Conservation (phyloP, 1,140 invertebrate species). For the Aphaenogaster floridana region DNA sequence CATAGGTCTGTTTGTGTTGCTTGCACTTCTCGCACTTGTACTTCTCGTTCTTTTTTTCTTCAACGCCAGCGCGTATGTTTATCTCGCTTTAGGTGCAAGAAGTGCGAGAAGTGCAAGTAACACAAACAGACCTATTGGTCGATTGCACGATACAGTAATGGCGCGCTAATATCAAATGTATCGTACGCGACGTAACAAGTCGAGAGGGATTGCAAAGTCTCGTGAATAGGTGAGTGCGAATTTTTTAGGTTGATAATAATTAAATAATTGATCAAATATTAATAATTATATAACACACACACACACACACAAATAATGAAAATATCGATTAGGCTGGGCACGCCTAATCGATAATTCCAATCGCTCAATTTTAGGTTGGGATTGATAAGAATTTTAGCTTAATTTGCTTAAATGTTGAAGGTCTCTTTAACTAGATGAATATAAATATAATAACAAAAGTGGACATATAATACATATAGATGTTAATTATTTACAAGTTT, state of each 20-base stretch:
- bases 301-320: background rate
- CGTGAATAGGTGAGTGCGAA: too few species aligned
- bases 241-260: constrained; percentile 1
- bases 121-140: constrained; percentile 33
- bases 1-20: too few species aligned
- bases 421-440: background rate
- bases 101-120: too few species aligned
- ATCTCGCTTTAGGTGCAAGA: too few species aligned
- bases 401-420: background rate
- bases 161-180: constrained; percentile 32
- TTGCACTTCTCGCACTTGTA: too few species aligned
- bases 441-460: background rate
- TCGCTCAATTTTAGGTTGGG: background rate
- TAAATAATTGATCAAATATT: background rate
- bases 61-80: too few species aligned
- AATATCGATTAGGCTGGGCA: background rate
- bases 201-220: background rate
- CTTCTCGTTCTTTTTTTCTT: too few species aligned
- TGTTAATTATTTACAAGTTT: constrained; percentile 24
- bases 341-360: background rate
- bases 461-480: background rate
- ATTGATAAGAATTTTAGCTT: background rate
- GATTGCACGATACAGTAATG: background rate
- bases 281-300: background rate
- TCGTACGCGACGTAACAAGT: background rate